Percentiles rank a stretch among this genome's conserved stretches.
phyloP scores from a whole-genome alignment of 2,113 vertebrate species.

The Ceyx margarethae region DNA sequence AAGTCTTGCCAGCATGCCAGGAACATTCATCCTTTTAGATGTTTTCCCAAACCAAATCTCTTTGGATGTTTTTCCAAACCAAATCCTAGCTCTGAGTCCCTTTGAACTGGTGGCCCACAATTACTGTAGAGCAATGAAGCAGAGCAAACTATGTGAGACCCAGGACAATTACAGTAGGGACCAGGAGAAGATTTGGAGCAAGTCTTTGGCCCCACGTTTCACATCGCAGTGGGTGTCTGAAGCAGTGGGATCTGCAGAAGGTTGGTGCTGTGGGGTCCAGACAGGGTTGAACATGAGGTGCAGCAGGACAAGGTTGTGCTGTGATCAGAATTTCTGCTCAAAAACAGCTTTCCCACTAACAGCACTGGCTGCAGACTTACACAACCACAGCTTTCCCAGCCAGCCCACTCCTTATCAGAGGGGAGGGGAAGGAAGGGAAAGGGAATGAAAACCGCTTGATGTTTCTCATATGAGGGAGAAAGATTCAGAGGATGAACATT shows the following conservation, averaged over 20 bases:
- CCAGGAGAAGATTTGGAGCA: not conserved
- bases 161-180: not conserved
- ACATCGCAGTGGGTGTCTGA: not conserved
- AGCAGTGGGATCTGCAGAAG: not conserved
- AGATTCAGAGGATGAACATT: not conserved
- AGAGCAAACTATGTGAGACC: not conserved
- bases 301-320: not conserved
- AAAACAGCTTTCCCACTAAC: not conserved
- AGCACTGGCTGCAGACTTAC: not conserved
- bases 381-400: not conserved
- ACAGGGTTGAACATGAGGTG: not conserved
- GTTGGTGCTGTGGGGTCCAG: rapidly evolving
- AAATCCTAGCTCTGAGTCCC: not conserved
- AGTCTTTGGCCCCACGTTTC: not conserved
- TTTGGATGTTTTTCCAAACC: not conserved
- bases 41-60: not conserved
- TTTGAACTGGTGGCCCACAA: not conserved
- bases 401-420: not conserved
- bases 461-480: not conserved
- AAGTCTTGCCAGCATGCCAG: not conserved
- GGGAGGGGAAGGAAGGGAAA: not conserved
- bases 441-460: not conserved
- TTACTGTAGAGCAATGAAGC: not conserved
- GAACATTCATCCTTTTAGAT: not conserved
- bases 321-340: not conserved